Percentiles rank a stretch among this genome's conserved stretches.
These are phyloP conservation scores for Donacobius atricapilla DNA, from an alignment of 2,113 vertebrate species.

Conservation along the genomic window DNA sequence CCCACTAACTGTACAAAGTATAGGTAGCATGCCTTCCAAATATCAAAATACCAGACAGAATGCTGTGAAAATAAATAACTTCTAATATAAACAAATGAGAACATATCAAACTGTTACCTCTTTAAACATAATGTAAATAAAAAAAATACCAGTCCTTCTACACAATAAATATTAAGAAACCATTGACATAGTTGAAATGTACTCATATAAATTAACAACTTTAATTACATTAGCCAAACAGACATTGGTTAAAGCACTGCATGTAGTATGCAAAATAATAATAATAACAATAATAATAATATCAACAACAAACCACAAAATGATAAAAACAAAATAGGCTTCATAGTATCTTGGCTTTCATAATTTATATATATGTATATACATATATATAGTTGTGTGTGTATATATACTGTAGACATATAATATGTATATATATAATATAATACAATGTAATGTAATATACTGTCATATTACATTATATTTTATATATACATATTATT, in stretches of 20 bases:
- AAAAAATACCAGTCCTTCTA: constrained; percentile 87
- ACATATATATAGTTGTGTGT: constrained; percentile 70
- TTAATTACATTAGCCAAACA: constrained; percentile 86
- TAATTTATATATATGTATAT: constrained; percentile 78
- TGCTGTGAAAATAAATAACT: constrained; percentile 87
- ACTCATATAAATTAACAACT: constrained; percentile 89
- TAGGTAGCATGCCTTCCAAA: constrained; percentile 84
- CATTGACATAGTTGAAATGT: constrained; percentile 87
- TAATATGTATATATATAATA: constrained; percentile 62
- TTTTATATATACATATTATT: constrained; percentile 63
- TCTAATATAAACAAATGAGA: constrained; percentile 87
- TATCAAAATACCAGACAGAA: constrained; percentile 83
- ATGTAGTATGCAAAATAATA: constrained; percentile 77
- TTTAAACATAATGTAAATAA: constrained; percentile 86
- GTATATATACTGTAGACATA: constrained; percentile 72
- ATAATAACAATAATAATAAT: constrained; percentile 72
- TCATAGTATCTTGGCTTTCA: constrained; percentile 80
- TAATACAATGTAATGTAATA: background rate
- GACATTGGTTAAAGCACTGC: constrained; percentile 84
- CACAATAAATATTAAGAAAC: constrained; percentile 89
- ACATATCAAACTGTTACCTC: constrained; percentile 85
- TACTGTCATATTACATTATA: background rate
- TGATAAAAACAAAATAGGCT: constrained; percentile 77
- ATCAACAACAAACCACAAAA: constrained; percentile 76
- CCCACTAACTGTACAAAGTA: constrained; percentile 83